phyloP scores from a whole-genome alignment of 2,113 vertebrate species.

The Petroica traversi region DNA sequence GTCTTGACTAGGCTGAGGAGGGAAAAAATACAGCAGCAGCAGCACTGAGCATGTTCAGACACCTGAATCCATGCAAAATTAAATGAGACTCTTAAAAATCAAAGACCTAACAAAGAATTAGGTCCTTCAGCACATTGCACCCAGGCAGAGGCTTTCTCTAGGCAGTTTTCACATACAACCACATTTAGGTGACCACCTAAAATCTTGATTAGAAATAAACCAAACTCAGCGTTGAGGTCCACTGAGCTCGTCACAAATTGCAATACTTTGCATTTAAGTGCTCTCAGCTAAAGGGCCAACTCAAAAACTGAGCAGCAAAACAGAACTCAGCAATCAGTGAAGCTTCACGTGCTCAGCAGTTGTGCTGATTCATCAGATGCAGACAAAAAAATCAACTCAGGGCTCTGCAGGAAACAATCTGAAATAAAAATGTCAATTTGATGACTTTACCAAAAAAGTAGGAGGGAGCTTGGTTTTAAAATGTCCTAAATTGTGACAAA shows the following conservation, averaged over 20 bases:
- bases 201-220: neutral
- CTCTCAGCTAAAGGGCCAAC: neutral
- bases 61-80: neutral
- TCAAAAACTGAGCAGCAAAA: neutral
- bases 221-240: neutral
- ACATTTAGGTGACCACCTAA: neutral
- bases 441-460: neutral
- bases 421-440: neutral
- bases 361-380: neutral
- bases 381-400: neutral
- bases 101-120: neutral
- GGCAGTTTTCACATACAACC: neutral
- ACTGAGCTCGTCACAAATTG: accelerated
- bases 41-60: neutral
- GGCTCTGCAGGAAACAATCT: neutral
- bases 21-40: neutral
- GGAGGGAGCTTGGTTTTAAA: neutral
- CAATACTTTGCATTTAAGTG: neutral
- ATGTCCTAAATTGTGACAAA: neutral
- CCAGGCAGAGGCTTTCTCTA: neutral
- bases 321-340: neutral
- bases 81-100: neutral
- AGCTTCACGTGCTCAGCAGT: neutral
- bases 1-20: neutral
- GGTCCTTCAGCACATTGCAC: neutral